Evolutionary conservation across 1,140 invertebrate species (phyloP).

Genomic region (Chironomus striatipennis): DNA sequence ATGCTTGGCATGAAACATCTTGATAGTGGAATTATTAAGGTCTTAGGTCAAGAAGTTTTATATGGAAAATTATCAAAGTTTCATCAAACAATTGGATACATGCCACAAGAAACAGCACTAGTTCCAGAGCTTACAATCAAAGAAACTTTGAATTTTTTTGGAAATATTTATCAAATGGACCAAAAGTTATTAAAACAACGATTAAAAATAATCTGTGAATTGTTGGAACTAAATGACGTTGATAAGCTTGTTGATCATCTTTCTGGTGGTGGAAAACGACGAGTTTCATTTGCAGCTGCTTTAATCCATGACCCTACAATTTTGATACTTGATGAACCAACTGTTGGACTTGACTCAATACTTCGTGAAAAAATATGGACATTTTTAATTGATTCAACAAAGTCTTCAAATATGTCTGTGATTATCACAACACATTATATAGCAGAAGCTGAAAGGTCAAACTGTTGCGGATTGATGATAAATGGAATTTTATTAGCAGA

Average conservation of each 20-base stretch:
- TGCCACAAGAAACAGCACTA: constrained; percentile 66
- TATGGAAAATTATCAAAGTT: constrained; percentile 64
- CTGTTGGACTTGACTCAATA: constrained; percentile 68
- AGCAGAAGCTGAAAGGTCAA: constrained; percentile 64
- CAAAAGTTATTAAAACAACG: constrained; percentile 53
- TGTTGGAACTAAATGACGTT: constrained; percentile 60
- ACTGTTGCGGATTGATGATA: constrained; percentile 78
- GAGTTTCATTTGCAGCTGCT: constrained; percentile 69
- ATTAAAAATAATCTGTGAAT: constrained; percentile 62
- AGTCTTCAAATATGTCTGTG: constrained; percentile 54
- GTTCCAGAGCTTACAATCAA: constrained; percentile 73
- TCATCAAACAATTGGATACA: constrained; percentile 50
- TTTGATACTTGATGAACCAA: constrained; percentile 72
- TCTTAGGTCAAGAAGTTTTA: constrained; percentile 58
- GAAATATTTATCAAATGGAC: constrained; percentile 66
- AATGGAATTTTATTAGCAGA: constrained; percentile 68
- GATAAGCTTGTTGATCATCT: constrained; percentile 57
- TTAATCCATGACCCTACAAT: constrained; percentile 70
- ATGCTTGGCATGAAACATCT: constrained; percentile 69
- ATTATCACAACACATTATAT: constrained; percentile 74
- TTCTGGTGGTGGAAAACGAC: constrained; percentile 69
- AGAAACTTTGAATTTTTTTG: constrained; percentile 76
- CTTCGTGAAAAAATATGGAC: constrained; percentile 66
- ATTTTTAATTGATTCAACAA: constrained; percentile 56
- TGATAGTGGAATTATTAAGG: constrained; percentile 64